These are phyloP conservation scores for Myzus persicae DNA, from an alignment of 1,140 invertebrate genomes.

Conservation along the genomic window DNA sequence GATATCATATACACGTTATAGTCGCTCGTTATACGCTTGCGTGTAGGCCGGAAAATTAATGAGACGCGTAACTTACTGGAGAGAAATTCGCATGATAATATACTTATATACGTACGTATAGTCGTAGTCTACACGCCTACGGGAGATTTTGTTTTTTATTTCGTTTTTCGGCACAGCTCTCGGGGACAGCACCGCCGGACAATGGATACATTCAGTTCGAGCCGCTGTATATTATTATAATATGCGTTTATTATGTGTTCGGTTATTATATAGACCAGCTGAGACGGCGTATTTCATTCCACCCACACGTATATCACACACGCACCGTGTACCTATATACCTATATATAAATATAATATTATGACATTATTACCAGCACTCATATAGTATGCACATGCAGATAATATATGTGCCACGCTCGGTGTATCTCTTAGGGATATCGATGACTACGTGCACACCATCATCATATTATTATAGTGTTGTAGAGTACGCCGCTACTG, in stretches of 20 bases:
- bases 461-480: constrained; percentile 3
- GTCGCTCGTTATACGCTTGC: not conserved
- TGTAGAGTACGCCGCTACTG: not conserved
- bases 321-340: not conserved
- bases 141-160: not conserved
- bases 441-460: not conserved
- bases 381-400: not conserved
- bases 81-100: not conserved
- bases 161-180: not conserved
- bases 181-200: not conserved
- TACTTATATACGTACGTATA: not conserved
- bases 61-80: not conserved
- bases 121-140: not conserved
- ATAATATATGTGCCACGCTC: not conserved
- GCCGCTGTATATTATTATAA: not conserved
- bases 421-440: not conserved
- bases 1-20: not conserved
- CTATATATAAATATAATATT: not conserved
- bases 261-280: not conserved
- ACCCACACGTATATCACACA: not conserved
- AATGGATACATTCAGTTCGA: not conserved
- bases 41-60: constrained; percentile 10
- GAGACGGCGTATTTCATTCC: not conserved
- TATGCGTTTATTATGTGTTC: too few relatives aligned
- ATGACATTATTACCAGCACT: not conserved